These are phyloP conservation scores for Cyclopterus lumpus DNA, from an alignment of 2,797 vertebrate species.

Conservation along the genomic window DNA sequence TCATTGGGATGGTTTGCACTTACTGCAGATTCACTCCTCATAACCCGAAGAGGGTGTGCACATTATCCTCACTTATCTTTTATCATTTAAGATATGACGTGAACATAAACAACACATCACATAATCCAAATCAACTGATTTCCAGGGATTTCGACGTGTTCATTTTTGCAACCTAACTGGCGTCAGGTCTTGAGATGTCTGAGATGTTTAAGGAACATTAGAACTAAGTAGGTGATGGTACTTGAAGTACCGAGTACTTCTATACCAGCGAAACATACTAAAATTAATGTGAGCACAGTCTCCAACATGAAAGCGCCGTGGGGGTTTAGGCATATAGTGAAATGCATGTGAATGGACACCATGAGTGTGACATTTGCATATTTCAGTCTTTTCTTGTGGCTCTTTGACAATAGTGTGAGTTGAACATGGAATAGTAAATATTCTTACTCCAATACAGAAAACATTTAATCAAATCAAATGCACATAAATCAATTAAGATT, in stretches of 20 bases:
- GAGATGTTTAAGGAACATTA: not conserved
- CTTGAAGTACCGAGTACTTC: not conserved
- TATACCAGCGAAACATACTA: not conserved
- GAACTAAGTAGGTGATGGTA: not conserved
- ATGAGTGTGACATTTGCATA: not conserved
- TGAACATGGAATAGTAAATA: not conserved
- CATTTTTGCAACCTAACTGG: constrained; percentile 9
- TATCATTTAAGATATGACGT: constrained; percentile 2
- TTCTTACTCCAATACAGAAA: not conserved
- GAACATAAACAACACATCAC: constrained; percentile 14
- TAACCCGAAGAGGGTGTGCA: constrained; percentile 31
- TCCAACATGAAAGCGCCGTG: not conserved
- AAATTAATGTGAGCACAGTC: not conserved
- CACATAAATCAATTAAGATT: not conserved
- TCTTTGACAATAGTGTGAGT: not conserved
- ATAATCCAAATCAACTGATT: constrained; percentile 29
- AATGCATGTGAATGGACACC: not conserved
- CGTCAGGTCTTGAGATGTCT: constrained; percentile 11
- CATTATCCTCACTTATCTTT: not conserved
- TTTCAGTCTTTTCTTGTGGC: not conserved
- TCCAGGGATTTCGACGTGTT: constrained; percentile 7
- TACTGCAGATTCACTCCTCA: constrained; percentile 27
- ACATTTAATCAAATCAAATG: constrained; percentile 2
- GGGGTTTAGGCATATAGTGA: not conserved
- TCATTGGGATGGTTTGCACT: constrained; percentile 9